These are phyloP conservation scores for Encarsia formosa DNA, from an alignment of 2,888 invertebrate genomes.

Conservation along the genomic window DNA sequence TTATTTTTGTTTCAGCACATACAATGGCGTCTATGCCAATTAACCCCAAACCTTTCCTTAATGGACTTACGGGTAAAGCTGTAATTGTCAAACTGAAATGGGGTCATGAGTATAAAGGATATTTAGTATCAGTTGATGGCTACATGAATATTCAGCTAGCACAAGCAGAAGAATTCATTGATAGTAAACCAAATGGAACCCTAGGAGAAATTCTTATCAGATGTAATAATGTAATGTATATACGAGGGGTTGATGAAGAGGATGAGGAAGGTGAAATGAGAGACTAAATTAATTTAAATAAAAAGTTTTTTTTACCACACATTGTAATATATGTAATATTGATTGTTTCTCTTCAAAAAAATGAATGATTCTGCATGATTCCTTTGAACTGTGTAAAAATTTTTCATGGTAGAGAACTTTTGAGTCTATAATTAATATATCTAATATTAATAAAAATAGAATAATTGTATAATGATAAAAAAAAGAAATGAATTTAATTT, in stretches of 20 bases:
- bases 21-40: constrained; percentile 93
- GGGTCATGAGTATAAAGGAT: constrained; percentile 99
- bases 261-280: constrained; percentile 97
- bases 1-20: no score
- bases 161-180: constrained; percentile 95
- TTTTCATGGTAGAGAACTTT: no score
- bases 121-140: constrained; percentile 94
- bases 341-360: no score
- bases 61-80: constrained; percentile 95
- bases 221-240: constrained; percentile 95
- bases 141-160: constrained; percentile 99
- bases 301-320: no score
- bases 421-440: no score
- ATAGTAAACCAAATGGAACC: constrained; percentile 86
- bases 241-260: constrained; percentile 91
- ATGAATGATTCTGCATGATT: no score
- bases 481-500: no score
- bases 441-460: no score
- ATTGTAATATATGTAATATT: no score
- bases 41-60: constrained; percentile 98
- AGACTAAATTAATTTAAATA: no score
- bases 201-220: constrained; percentile 95
- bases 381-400: no score
- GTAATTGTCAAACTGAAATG: constrained; percentile 98
- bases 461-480: no score